Evolutionary conservation across 2,797 vertebrate genomes (phyloP), one percentile per base, ranked within the genome.

Genomic region (Menidia menidia): DNA sequence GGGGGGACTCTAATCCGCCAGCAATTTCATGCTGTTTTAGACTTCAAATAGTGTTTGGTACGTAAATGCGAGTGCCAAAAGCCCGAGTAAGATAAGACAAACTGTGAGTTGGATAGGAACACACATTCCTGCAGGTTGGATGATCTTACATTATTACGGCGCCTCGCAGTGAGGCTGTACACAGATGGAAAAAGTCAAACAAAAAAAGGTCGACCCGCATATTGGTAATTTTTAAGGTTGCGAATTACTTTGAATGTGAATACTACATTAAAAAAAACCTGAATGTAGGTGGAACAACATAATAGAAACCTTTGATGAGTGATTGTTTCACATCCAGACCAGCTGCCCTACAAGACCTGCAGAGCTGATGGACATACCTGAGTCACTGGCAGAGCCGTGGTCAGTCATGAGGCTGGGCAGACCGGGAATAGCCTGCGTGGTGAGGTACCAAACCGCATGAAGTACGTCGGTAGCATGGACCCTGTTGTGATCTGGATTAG

Each of bases 391-490:
- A 35, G 96, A 96, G 25, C 96, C 89, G 0, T 97, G 96, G 81
- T 97, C 96, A 15, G 88, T 93, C 13, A 97, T 86, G 73, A 96
- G 92, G 60, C 94, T 95, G 13, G 95, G 94, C 47, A 99, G 95
- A 60, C 96, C 97, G 0, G 98, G 97, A 57, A 99, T 94, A 67
- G 97, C 90, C 80, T 99, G 98, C 0, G 97, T 98, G 45, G 96
- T 98, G 58, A 99, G 96, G 92, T 96, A 99, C 98, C 98, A 99
- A 64, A 99, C 98, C 0, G 98, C 98, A 14, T 99, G 98, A 0
- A 99, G 95, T 45, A 99, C 98, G n/a, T 99, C 98, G 59, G 98
- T 99, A 73, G 98, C 98, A 1, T 99, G 98, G 77, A 97, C 95
- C 83, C 97, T 94, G 92, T 99, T 99, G 89, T 99, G 98, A 96